Conservation (phyloP, 2,888 invertebrate genomes). For the Drosophila testacea region DNA sequence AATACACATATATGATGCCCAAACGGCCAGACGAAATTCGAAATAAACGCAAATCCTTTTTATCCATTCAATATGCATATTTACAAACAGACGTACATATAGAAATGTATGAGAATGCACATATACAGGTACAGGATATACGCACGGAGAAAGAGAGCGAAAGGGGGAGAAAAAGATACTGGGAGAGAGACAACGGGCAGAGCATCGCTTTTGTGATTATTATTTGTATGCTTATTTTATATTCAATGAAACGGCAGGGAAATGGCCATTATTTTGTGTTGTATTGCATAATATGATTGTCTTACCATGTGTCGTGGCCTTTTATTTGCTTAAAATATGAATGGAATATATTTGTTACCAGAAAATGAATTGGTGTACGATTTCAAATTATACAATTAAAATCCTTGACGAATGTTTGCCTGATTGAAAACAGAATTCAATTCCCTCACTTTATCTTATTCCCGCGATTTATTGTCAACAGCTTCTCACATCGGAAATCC, state of each 20-base stretch:
- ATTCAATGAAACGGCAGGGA: conserved; percentile 69
- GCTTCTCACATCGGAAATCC: conserved; percentile 64
- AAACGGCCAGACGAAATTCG: conserved; percentile 46
- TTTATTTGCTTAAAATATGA: conserved; percentile 50
- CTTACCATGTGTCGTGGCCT: conserved; percentile 41
- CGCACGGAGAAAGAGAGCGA: neutral
- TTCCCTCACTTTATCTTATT: neutral
- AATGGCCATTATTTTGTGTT: conserved; percentile 63
- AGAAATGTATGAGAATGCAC: neutral
- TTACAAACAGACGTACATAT: conserved; percentile 9
- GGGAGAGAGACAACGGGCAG: conserved; percentile 4
- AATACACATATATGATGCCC: conserved; percentile 16
- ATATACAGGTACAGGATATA: conserved; percentile 12
- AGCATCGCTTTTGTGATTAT: conserved; percentile 63
- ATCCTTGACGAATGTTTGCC: conserved; percentile 21
- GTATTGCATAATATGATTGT: conserved; percentile 66
- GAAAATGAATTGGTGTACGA: conserved; percentile 1
- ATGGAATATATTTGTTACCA: conserved; percentile 35
- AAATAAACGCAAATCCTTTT: conserved; percentile 71
- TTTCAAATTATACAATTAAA: conserved; percentile 55
- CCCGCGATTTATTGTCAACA: conserved; percentile 55
- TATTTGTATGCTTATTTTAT: conserved; percentile 65
- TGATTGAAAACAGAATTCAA: conserved; percentile 23
- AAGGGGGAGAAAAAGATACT: neutral
- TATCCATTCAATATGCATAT: conserved; percentile 71